Evolutionary conservation across 2,888 invertebrate species (phyloP).

Genomic region (Callyntrura sp.): DNA sequence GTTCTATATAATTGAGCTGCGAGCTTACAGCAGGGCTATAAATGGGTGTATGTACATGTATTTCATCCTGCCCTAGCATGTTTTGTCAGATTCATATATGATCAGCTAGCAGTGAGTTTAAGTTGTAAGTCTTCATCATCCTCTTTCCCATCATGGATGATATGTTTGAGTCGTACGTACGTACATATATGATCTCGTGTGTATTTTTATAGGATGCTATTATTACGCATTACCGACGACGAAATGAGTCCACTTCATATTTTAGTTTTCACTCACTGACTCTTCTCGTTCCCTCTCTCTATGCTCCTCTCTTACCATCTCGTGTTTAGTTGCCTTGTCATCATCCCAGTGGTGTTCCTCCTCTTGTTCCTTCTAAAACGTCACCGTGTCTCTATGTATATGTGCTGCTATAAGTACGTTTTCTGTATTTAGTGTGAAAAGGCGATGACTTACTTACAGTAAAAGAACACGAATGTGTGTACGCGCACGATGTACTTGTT

Average conservation of each 20-base stretch:
- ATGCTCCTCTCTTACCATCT: neutral
- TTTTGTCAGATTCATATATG: neutral
- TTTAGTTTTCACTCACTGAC: slow-evolving; percentile 6
- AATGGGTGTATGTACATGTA: neutral
- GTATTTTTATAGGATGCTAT: neutral
- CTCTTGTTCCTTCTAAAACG: slow-evolving; percentile 24
- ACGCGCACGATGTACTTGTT: neutral
- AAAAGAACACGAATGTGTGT: neutral
- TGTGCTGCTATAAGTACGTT: neutral
- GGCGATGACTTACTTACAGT: slow-evolving; percentile 8
- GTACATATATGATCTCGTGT: neutral
- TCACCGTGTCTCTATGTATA: slow-evolving; percentile 22
- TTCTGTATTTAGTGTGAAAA: neutral
- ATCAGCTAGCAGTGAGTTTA: slow-evolving; percentile 41
- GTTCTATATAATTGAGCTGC: neutral
- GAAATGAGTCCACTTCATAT: slow-evolving; percentile 42
- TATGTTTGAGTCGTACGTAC: neutral
- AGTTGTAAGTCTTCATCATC: slow-evolving; percentile 58
- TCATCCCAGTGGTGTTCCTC: neutral
- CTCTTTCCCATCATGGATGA: slow-evolving; percentile 30
- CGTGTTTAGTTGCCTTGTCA: neutral
- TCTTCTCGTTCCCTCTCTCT: too few relatives aligned
- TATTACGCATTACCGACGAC: neutral
- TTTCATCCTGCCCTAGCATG: neutral
- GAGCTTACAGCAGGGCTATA: neutral